Evolutionary conservation across 2,888 invertebrate genomes (phyloP), one percentile per base, ranked within the genome.

Genomic region (Drosophila fungiperda): DNA sequence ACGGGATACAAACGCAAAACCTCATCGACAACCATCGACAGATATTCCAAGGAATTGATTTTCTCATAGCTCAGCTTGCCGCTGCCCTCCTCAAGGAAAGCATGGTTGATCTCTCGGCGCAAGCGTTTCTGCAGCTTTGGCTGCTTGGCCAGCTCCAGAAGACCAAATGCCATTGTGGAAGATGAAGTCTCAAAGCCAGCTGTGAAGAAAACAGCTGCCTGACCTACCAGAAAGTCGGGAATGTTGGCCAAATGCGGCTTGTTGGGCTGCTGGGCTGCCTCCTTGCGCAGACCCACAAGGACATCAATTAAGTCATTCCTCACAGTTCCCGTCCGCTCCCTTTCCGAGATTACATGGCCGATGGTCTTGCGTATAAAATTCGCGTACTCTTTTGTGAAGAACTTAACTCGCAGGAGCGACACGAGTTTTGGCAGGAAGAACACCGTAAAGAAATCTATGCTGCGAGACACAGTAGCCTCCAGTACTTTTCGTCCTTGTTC

Each of bases 281-380:
- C 90, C 58, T 92, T 89, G 33, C 92, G 93, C 7, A 94, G 68
- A 2, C 92, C 91, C 38, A 94, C 87, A 15, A 95, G 80, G 5
- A 94, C 79, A 76, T 94, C 94, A 48, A 95, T 93, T 1, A 95
- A 91, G 82, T 95, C 94, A 58, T 93, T 93, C 12, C 94, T 91
- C 11, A 88, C 88, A 0, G 76, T 59, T 6, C 93, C 93, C 7
- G 90, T 91, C 15, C 91, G 82, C 61, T 93, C 92, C 2, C 95
- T 90, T 12, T 93, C 90, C 0, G 83, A 60, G 53, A 94, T 93
- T 0, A 93, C 93, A 2, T 93, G 89, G 68, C 88, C 90, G 5
- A 94, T 93, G 0, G 91, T 88, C 0, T 70, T 71, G 1, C 93
- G 87, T 15, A 95, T 62, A 68, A 94, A 94, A 9, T 79, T 71